These are phyloP conservation scores for Tipula lateralis DNA, from an alignment of 2,888 invertebrate genomes.

Conservation along the genomic window DNA sequence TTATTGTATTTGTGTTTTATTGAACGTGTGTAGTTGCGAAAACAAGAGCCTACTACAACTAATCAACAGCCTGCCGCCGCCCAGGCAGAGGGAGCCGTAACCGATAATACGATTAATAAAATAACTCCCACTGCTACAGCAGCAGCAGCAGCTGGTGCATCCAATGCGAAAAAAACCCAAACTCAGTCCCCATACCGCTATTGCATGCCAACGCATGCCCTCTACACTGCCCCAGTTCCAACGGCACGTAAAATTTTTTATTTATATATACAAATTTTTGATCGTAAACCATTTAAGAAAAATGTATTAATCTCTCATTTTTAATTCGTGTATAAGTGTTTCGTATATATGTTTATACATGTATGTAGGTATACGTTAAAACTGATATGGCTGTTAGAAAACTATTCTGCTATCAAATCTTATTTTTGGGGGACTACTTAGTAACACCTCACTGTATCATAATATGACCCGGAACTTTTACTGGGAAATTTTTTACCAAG, in stretches of 20 bases:
- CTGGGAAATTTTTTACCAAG: too few relatives aligned
- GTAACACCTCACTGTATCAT: too few relatives aligned
- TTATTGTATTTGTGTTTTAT: conserved; percentile 24
- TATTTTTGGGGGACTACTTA: too few relatives aligned
- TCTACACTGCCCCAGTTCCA: conserved; percentile 57
- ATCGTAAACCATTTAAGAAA: conserved; percentile 25
- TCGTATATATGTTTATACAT: too few relatives aligned
- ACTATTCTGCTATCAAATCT: too few relatives aligned
- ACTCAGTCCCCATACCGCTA: conserved; percentile 52
- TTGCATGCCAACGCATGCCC: conserved; percentile 59
- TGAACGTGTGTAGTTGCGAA: conserved; percentile 41
- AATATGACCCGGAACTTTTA: too few relatives aligned
- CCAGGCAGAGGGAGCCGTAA: conserved; percentile 34
- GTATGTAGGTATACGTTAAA: not conserved
- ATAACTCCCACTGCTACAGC: conserved; percentile 37
- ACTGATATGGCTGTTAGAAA: not conserved
- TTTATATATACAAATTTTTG: not conserved
- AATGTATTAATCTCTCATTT: not conserved
- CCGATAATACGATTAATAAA: conserved; percentile 20
- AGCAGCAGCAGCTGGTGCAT: conserved; percentile 46
- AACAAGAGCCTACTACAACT: conserved; percentile 40
- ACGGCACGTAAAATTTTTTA: conserved; percentile 54
- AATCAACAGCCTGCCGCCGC: conserved; percentile 40
- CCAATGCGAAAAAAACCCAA: conserved; percentile 40
- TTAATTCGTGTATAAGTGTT: not conserved